phyloP scores from a whole-genome alignment of 2,888 invertebrate genomes.

The Metopia argyrocephala region DNA sequence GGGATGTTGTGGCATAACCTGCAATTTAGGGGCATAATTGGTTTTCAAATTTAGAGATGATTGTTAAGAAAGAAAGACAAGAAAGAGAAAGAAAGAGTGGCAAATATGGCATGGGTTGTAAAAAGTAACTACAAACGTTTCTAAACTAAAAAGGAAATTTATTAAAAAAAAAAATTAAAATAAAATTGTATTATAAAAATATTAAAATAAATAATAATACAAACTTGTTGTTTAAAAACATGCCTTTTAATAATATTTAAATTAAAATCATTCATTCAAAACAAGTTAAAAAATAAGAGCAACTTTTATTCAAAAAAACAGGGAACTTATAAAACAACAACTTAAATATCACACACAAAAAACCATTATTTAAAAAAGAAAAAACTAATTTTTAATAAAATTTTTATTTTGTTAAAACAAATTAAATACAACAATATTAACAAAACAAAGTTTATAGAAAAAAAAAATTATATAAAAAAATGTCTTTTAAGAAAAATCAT shows the following conservation, averaged over 20 bases:
- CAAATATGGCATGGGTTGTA: slow-evolving; percentile 40
- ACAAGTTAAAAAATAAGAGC: slow-evolving; percentile 44
- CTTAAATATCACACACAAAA: slow-evolving; percentile 64
- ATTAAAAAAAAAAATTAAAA: too few species aligned
- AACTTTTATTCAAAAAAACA: neutral
- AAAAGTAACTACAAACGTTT: slow-evolving; percentile 9
- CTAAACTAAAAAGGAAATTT: neutral
- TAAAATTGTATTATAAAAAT: neutral
- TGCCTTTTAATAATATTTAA: slow-evolving; percentile 43
- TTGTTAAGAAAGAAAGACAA: slow-evolving; percentile 7
- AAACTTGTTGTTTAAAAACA: slow-evolving; percentile 52
- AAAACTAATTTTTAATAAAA: slow-evolving; percentile 5
- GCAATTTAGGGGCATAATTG: slow-evolving; percentile 64
- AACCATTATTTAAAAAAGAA: slow-evolving; percentile 31
- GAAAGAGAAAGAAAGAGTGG: slow-evolving; percentile 12
- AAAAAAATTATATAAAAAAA: slow-evolving; percentile 16
- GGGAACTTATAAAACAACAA: slow-evolving; percentile 44
- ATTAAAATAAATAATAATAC: slow-evolving; percentile 38
- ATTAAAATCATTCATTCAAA: slow-evolving; percentile 52
- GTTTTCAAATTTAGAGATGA: slow-evolving; percentile 59
- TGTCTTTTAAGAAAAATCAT: slow-evolving; percentile 48
- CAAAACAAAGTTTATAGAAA: slow-evolving; percentile 24
- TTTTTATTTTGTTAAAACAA: slow-evolving; percentile 41
- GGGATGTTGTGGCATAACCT: slow-evolving; percentile 69
- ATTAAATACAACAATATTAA: slow-evolving; percentile 58